These are phyloP conservation scores for Trichopria drosophilae DNA, from an alignment of 2,888 invertebrate genomes.

Conservation along the genomic window DNA sequence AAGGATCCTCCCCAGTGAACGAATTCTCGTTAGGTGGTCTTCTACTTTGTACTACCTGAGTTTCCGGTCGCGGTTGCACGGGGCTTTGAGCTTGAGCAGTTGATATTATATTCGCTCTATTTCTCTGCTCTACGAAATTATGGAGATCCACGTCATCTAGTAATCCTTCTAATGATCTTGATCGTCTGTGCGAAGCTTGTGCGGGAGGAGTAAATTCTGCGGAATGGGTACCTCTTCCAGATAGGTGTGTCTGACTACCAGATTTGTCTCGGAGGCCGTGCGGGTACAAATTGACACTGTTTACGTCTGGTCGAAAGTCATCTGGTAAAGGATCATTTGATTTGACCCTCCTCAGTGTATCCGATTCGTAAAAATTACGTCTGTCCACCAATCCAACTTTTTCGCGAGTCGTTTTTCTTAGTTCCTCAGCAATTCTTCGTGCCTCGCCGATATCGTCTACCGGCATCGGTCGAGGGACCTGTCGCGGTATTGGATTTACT, in stretches of 20 bases:
- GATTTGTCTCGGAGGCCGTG: constrained; percentile 55
- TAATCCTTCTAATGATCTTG: constrained; percentile 65
- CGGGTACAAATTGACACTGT: constrained; percentile 55
- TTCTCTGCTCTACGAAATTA: constrained; percentile 47
- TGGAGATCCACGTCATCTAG: constrained; percentile 60
- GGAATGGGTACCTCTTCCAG: constrained; percentile 15
- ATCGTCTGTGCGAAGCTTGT: constrained; percentile 58
- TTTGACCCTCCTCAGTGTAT: constrained; percentile 63
- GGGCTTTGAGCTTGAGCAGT: constrained; percentile 16
- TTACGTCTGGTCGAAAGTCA: constrained; percentile 44
- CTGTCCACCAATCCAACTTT: constrained; percentile 63
- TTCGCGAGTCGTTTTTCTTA: constrained; percentile 53
- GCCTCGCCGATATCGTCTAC: constrained; percentile 53
- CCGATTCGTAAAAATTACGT: constrained; percentile 74
- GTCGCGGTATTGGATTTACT: constrained; percentile 67
- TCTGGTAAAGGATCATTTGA: constrained; percentile 52
- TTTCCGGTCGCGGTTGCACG: neutral
- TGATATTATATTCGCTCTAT: constrained; percentile 40
- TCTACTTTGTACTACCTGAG: neutral
- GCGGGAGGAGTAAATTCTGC: constrained; percentile 28
- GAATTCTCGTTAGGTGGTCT: neutral
- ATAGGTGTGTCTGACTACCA: constrained; percentile 36
- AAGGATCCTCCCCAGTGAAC: constrained; percentile 64
- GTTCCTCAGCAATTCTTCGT: constrained; percentile 52
- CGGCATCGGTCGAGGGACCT: constrained; percentile 48